Base-by-base conservation (phyloP, 2,797 vertebrate genomes). In the Tarsius wallacei region DNA sequence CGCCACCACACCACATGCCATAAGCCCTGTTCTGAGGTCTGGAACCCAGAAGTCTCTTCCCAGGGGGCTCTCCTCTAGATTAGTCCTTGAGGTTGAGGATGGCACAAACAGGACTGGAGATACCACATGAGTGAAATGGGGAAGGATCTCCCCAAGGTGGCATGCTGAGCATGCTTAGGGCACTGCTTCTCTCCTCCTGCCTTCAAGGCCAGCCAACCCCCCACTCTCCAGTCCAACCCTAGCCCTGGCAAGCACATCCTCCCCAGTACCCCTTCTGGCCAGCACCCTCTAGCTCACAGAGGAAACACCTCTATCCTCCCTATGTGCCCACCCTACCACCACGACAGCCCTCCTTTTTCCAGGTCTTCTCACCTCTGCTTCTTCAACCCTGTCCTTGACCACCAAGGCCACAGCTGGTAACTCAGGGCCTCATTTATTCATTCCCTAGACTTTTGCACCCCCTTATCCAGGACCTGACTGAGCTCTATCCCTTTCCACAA, bases 1-100 rank as follows among this genome's bases (percentile, higher is more conserved):
- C 7, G 19, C 96, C 90, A 96, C 95, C 97, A 94, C 57, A 70
- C 91, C 93, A 83, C 97, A 96, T n/a, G 80, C 87, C 85, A 78
- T 0, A 13, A 0, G 6, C 21, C 71, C 83, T 93, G 87, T 91
- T 96, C 84, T 90, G 93, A 97, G 95, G 77, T 61, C 91, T 83
- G 81, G 93, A 95, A 76, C 90, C 80, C 80, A 95, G 64, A 71
- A 91, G 7, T 86, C 87, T 90, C 57, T 88, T 93, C 70, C 64
- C 28, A 1, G 53, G 83, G 42, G 71, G 49, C 53, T 64, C 28
- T 73, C 63, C n/a, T 78, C 77, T 31, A 94, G 70, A 53, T 31
- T 8, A 59, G 84, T 81, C 42, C 61, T 51, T 31, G 47, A 84
- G 49, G 76, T 26, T 80, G 70, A 78, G 33, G 81, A 63, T 3